Conservation (phyloP, 2,113 vertebrate species). For the Oryctolagus cuniculus region DNA sequence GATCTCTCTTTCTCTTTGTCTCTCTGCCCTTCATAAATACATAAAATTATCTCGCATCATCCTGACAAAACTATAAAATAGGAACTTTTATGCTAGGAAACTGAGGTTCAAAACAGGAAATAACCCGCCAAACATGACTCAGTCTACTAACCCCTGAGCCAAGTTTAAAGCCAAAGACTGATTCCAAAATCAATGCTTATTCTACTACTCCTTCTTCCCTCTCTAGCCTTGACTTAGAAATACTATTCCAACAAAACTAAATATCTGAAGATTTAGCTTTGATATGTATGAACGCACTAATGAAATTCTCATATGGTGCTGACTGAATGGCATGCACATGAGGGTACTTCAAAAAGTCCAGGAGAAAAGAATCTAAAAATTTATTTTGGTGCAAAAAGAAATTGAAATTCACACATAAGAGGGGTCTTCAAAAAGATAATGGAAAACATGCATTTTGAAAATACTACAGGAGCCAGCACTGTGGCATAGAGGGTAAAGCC, state of each 20-base stretch:
- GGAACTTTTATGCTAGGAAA: slow-evolving; percentile 36
- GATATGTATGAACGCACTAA: background rate
- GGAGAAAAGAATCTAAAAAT: no score
- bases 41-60: background rate
- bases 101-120: slow-evolving; percentile 18
- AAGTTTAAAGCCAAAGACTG: slow-evolving; percentile 52
- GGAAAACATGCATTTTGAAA: no score
- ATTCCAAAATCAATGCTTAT: slow-evolving; percentile 1
- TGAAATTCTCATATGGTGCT: background rate
- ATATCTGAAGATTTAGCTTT: background rate
- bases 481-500: no score
- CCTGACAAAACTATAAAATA: slow-evolving; percentile 18
- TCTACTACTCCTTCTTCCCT: background rate
- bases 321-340: background rate
- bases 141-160: background rate
- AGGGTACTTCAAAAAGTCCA: no score
- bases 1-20: no score
- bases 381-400: no score
- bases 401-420: no score
- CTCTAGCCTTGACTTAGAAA: slow-evolving; percentile 26
- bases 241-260: background rate
- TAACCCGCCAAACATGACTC: background rate
- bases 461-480: no score
- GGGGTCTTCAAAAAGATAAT: no score
- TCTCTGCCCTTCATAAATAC: background rate